Base-by-base conservation (phyloP, 1,140 invertebrate species). In the Pinna nobilis region DNA sequence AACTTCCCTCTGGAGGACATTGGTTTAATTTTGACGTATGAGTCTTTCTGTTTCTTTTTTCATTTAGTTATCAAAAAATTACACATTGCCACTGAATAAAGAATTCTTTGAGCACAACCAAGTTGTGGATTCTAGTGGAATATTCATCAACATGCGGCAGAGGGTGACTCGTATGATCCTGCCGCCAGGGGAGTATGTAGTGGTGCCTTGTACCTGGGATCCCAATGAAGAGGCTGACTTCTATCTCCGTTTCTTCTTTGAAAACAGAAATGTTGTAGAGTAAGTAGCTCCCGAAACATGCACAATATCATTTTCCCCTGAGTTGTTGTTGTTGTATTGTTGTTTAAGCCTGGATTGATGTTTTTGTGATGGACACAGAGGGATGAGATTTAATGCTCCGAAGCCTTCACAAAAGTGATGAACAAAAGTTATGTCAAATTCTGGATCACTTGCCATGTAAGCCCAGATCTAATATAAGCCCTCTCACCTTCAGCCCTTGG, bases 51-150 rank as follows among this genome's bases (percentile, higher is more conserved):
- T 18, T 23, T 23, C 18, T 13, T 35, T 33, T 35, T 18, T 33
- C 15, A 35, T 59, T 5, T 11, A 35, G 59, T 66, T 66, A 35
- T 47, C 41, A 47, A 53, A 64, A 9, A 41, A 39, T 39, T 49
- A 82, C 32, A 94, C 93, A 20, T 94, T 95, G 83, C 96, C 96
- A 0, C 88, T 99, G 55, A 94, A 94, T 75, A 87, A 94, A 23
- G 94, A 95, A 84, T 99, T 96, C 91, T 99, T 99, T 92, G 96
- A 97, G 83, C 96, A 96, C 87, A 97, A 95, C 85, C 93, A 95
- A 9, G 96, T 95, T 0, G 93, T 96, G 1, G 97, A 94, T 0
- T 89, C 95, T 41, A 95, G 95, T 23, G 95, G 96, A 18, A 94
- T 95, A 11, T 99, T 98, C 88, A 97, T 98, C 79, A 98, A 98